These are phyloP conservation scores for Entosphenus tridentatus DNA, from an alignment of 2,113 vertebrate species.

Conservation along the genomic window DNA sequence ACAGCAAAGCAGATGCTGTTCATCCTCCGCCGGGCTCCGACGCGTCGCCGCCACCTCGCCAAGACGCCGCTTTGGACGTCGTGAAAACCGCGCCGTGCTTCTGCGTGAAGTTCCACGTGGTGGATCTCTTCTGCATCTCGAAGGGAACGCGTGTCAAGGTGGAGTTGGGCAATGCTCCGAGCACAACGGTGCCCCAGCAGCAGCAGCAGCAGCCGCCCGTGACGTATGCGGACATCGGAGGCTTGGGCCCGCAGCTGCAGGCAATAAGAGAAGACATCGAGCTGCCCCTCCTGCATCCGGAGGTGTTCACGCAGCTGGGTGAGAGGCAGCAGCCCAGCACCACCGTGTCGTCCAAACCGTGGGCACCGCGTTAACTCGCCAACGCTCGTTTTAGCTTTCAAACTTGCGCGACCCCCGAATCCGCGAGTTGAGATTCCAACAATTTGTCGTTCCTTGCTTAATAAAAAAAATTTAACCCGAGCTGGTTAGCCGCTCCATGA, in stretches of 20 bases:
- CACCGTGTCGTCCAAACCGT: not conserved
- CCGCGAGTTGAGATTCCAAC: not conserved
- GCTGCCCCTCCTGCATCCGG: constrained; percentile 58
- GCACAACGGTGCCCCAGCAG: not conserved
- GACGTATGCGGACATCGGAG: constrained; percentile 71
- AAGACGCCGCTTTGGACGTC: not conserved
- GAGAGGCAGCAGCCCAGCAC: constrained; percentile 10
- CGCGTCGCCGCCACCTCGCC: not conserved
- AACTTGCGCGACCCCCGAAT: not conserved
- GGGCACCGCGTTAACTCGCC: not conserved
- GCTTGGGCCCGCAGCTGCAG: constrained; percentile 43
- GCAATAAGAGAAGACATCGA: constrained; percentile 63
- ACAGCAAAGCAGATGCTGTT: not conserved
- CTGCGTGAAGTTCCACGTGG: not conserved
- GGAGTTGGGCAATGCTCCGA: not conserved
- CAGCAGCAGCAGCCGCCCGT: constrained; percentile 23
- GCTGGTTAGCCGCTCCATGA: too few species aligned
- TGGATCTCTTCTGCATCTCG: not conserved
- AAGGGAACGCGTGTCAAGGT: not conserved
- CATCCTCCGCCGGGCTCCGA: not conserved
- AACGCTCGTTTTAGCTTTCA: not conserved
- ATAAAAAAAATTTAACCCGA: too few species aligned
- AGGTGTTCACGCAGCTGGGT: constrained; percentile 63
- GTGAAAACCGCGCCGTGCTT: not conserved
- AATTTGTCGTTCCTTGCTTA: not conserved